A percentile compares a stretch with the other conserved stretches of the same genome.
Conservation (phyloP, 2,888 invertebrate genomes). For the Patella ulyssiponensis region DNA sequence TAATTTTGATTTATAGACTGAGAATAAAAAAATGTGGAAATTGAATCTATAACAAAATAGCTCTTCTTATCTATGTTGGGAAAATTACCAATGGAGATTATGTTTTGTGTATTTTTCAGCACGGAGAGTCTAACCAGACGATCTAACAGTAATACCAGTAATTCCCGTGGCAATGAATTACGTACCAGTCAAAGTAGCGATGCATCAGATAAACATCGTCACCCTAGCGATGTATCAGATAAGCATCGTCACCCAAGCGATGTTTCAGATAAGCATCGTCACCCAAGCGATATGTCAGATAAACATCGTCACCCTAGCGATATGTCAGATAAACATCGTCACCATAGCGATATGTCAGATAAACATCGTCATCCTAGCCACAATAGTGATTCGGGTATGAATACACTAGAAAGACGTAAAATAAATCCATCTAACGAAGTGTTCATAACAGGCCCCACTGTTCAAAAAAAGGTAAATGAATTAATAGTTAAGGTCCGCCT, state of each 20-base stretch:
- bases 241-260: neutral
- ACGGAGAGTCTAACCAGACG: constrained; percentile 42
- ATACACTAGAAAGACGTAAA: constrained; percentile 30
- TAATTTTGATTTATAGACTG: too few species aligned
- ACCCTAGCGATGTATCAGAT: neutral
- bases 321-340: neutral
- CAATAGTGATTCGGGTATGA: constrained; percentile 25
- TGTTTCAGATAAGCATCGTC: neutral
- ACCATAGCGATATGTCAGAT: constrained; percentile 25
- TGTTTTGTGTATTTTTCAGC: constrained; percentile 22
- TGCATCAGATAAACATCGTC: neutral
- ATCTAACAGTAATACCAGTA: constrained; percentile 38
- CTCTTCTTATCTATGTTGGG: neutral
- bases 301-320: neutral
- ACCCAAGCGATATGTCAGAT: neutral
- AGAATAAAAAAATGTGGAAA: too few species aligned
- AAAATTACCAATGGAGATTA: neutral
- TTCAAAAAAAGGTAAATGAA: neutral
- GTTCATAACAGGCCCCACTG: constrained; percentile 31
- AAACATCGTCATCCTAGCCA: constrained; percentile 14
- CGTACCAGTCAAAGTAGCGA: constrained; percentile 9
- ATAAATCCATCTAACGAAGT: constrained; percentile 46
- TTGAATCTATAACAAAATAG: too few species aligned
- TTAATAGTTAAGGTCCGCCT: too few species aligned
- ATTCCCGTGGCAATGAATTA: neutral